These are phyloP conservation scores for Catostomus latipinnis DNA, from an alignment of 2,797 vertebrate genomes.

Conservation along the genomic window DNA sequence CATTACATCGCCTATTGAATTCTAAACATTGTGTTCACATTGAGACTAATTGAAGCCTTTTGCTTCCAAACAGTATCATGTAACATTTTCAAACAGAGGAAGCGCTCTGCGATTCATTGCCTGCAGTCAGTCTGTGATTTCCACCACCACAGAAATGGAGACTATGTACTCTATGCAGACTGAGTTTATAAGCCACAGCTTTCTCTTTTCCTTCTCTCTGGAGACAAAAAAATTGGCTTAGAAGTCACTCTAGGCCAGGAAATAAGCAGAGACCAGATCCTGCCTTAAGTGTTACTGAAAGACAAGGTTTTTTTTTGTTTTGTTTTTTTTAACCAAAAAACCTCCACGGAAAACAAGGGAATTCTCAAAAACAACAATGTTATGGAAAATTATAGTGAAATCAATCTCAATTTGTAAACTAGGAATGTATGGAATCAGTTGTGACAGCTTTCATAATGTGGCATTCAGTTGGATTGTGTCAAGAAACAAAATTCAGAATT, in stretches of 20 bases:
- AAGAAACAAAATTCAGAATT: too few relatives aligned
- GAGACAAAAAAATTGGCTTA: conserved; percentile 23
- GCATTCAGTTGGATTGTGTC: too few relatives aligned
- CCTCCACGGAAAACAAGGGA: background rate
- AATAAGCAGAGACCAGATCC: conserved; percentile 24
- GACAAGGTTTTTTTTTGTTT: background rate
- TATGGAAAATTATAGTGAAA: conserved; percentile 66
- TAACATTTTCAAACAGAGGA: conserved; percentile 68
- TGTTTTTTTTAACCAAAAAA: background rate
- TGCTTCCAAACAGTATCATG: conserved; percentile 63
- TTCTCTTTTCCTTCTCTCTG: conserved; percentile 1
- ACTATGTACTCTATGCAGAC: conserved; percentile 67
- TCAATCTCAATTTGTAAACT: conserved; percentile 65
- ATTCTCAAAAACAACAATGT: conserved; percentile 26
- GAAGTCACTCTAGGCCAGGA: conserved; percentile 23
- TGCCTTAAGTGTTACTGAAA: background rate
- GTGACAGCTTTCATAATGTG: too few relatives aligned
- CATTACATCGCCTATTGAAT: conserved; percentile 72
- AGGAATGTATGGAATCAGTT: conserved; percentile 14
- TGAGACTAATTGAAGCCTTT: conserved; percentile 74
- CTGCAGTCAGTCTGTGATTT: conserved; percentile 73
- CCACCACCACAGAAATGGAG: conserved; percentile 78
- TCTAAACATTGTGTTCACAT: conserved; percentile 74
- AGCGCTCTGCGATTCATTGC: conserved; percentile 68
- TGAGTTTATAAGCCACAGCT: conserved; percentile 46